Conservation (phyloP, 2,797 vertebrate species). For the Arnoldichthys spilopterus region DNA sequence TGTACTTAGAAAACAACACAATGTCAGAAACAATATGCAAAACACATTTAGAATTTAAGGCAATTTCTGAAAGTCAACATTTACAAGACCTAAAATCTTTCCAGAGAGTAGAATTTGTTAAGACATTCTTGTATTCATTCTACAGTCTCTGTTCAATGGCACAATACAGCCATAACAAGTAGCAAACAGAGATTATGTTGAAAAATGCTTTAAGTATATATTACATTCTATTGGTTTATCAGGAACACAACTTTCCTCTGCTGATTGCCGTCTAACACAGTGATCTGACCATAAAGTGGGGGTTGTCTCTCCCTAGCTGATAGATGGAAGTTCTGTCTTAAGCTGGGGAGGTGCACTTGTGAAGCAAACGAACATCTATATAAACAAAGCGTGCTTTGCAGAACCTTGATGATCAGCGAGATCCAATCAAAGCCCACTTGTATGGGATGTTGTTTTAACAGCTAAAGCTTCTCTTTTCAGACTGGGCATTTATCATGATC, state of each 20-base stretch:
- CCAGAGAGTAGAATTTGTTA: too few relatives aligned
- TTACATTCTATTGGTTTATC: too few relatives aligned
- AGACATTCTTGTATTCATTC: too few relatives aligned
- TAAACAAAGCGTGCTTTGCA: constrained; percentile 64
- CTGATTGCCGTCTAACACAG: constrained; percentile 37
- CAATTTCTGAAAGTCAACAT: neutral
- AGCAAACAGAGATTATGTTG: too few relatives aligned
- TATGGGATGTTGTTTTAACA: constrained; percentile 59
- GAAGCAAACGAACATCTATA: constrained; percentile 49
- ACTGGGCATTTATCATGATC: constrained; percentile 48
- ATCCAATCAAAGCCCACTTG: constrained; percentile 47
- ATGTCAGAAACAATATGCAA: neutral
- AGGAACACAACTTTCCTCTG: neutral
- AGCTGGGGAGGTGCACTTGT: constrained; percentile 29
- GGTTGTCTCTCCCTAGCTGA: constrained; percentile 44
- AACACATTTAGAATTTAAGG: neutral
- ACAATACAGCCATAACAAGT: too few relatives aligned
- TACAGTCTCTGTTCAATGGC: too few relatives aligned
- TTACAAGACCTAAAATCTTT: too few relatives aligned
- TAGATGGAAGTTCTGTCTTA: constrained; percentile 37
- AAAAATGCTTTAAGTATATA: too few relatives aligned
- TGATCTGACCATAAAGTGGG: constrained; percentile 29
- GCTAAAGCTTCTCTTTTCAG: constrained; percentile 50
- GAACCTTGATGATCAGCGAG: constrained; percentile 32
- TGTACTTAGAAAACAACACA: neutral